Base-by-base conservation (phyloP, 2,113 vertebrate genomes). In the Pampusana beccarii region DNA sequence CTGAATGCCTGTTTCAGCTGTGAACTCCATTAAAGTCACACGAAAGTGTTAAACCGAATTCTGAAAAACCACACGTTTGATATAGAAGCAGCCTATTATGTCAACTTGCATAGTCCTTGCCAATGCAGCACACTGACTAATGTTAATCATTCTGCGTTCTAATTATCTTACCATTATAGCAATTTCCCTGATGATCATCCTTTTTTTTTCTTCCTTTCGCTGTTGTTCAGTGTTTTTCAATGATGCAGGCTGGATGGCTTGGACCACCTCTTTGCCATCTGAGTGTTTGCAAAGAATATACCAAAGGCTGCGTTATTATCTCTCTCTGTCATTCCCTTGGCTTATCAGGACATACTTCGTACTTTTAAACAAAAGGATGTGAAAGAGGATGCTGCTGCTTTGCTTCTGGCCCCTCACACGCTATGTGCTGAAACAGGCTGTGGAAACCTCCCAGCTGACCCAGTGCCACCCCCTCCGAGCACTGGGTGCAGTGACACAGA, bases 161-260 rank as follows among this genome's bases (percentile, higher is more conserved):
- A 96, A 97, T 97, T 96, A 94, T 93, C 92, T 95, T 69, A 96
- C 88, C 85, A 96, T 95, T 95, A 94, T 90, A 95, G 93, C 83
- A 97, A 94, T 96, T 96, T 97, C 84, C 96, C 83, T 91, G 86
- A 94, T 85, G 83, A 96, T 91, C 54, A 81, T 65, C 38, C 10
- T 2, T 42, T n/a, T 28, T 46, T 50, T 46, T 61, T 15, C 33
- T 10, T 24, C 4, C 10, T 80, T 92, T 65, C 72, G 58, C 80
- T 91, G 94, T 72, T 96, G 80, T 95, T 97, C 92, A 69, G 74
- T 87, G 73, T 12, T 87, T 91, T 96, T 91, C 93, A 93, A 42
- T 85, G 89, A 20, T 91, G 80, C 83, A 92, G 80, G 69, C 93
- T 96, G 82, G 9, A 80, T 6, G 72, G 75, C 62, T 87, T 73